Evolutionary conservation across 2,797 vertebrate genomes (phyloP).

Genomic region (Ispidina picta): DNA sequence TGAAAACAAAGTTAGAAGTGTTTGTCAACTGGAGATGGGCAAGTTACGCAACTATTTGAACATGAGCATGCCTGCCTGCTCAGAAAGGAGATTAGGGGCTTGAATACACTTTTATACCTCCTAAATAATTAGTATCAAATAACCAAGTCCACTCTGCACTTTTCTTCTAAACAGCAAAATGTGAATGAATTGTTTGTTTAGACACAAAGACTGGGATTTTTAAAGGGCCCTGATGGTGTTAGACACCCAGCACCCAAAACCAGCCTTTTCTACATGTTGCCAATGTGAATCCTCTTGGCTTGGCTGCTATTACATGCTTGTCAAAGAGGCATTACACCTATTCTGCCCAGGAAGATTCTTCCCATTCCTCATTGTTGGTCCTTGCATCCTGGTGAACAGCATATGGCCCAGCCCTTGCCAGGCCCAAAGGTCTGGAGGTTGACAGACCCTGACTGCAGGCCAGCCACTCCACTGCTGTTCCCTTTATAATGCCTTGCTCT

Average conservation of each 20-base stretch:
- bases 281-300: not conserved
- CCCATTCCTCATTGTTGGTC: rapidly evolving
- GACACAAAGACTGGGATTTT: not conserved
- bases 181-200: not conserved
- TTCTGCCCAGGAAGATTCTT: not conserved
- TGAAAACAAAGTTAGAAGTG: constrained; percentile 29
- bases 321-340: not conserved
- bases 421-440: rapidly evolving
- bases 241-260: not conserved
- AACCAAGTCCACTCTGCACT: constrained; percentile 30
- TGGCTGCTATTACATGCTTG: rapidly evolving
- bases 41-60: constrained; percentile 58
- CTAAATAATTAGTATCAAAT: constrained; percentile 57
- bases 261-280: not conserved
- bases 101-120: constrained; percentile 24
- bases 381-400: not conserved
- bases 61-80: constrained; percentile 65
- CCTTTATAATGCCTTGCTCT: not conserved
- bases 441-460: not conserved
- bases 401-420: not conserved
- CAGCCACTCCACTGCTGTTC: not conserved
- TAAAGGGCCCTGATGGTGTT: not conserved
- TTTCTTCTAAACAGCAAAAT: not conserved
- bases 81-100: constrained; percentile 44
- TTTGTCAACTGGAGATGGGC: constrained; percentile 56